Percentiles rank a stretch among this genome's conserved stretches.
Evolutionary conservation across 2,113 vertebrate genomes (phyloP).

Genomic region (Sialia sialis): DNA sequence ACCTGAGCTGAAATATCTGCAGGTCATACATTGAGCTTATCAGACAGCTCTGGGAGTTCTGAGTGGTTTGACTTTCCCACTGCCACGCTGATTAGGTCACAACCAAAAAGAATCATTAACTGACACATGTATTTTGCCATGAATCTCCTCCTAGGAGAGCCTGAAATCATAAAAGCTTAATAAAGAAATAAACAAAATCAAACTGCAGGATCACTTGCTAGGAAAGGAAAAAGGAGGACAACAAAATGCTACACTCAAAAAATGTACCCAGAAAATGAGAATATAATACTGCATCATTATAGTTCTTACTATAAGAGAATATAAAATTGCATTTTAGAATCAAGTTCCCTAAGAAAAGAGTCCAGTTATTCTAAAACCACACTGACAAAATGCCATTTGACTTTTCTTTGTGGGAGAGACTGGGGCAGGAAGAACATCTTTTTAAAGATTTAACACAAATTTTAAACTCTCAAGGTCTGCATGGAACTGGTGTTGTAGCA

Average conservation of each 20-base stretch:
- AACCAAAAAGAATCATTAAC: neutral
- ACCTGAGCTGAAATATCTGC: constrained; percentile 86
- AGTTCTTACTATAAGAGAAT: neutral
- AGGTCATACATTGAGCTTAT: constrained; percentile 72
- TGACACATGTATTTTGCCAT: neutral
- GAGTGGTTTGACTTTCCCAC: neutral
- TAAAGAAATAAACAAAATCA: neutral
- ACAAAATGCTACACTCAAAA: neutral
- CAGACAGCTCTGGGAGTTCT: neutral
- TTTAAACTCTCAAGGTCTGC: neutral
- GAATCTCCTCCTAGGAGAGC: neutral
- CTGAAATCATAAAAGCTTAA: neutral
- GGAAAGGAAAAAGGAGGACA: neutral
- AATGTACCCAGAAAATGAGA: neutral
- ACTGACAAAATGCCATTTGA: neutral
- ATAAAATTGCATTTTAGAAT: neutral
- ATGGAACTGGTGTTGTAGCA: neutral
- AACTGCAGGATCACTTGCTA: neutral
- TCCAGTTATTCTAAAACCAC: neutral
- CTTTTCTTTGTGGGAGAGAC: neutral
- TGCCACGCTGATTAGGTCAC: neutral
- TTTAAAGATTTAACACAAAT: neutral
- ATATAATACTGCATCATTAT: neutral
- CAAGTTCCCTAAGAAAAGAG: neutral
- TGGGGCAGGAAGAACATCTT: neutral